phyloP scores from a whole-genome alignment of 2,888 invertebrate genomes.

The Eristalinus aeneus region DNA sequence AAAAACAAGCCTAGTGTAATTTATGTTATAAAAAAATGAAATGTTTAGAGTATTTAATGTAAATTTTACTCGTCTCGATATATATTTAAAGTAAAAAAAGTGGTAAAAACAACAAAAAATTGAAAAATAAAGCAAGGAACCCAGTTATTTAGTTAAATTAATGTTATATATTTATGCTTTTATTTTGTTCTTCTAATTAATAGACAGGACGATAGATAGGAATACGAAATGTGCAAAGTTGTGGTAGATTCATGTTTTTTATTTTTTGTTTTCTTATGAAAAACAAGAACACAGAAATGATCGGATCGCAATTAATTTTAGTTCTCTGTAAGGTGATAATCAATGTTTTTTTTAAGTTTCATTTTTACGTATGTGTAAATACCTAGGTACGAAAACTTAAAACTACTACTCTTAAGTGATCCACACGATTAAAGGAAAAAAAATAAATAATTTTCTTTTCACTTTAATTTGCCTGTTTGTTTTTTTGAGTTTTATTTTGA shows the following conservation, averaged over 20 bases:
- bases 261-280: background rate
- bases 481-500: slow-evolving; percentile 10
- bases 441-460: background rate
- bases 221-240: slow-evolving; percentile 64
- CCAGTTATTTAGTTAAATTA: slow-evolving; percentile 34
- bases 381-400: slow-evolving; percentile 63
- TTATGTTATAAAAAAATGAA: slow-evolving; percentile 52
- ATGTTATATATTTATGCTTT: slow-evolving; percentile 20
- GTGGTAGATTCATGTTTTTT: slow-evolving; percentile 61
- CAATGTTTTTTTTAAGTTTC: slow-evolving; percentile 43
- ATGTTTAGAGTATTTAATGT: slow-evolving; percentile 69
- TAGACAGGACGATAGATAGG: slow-evolving; percentile 67
- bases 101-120: background rate
- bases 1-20: slow-evolving; percentile 55
- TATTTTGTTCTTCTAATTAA: slow-evolving; percentile 35
- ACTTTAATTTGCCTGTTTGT: background rate
- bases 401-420: slow-evolving; percentile 71
- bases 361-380: slow-evolving; percentile 55
- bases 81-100: slow-evolving; percentile 42
- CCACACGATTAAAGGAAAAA: slow-evolving; percentile 17
- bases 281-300: slow-evolving; percentile 4
- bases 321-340: slow-evolving; percentile 61
- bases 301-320: slow-evolving; percentile 58
- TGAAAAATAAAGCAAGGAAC: background rate
- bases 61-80: slow-evolving; percentile 68